These are phyloP conservation scores for Dolichoris vasculosae DNA, from an alignment of 1,140 invertebrate genomes.

Conservation along the genomic window DNA sequence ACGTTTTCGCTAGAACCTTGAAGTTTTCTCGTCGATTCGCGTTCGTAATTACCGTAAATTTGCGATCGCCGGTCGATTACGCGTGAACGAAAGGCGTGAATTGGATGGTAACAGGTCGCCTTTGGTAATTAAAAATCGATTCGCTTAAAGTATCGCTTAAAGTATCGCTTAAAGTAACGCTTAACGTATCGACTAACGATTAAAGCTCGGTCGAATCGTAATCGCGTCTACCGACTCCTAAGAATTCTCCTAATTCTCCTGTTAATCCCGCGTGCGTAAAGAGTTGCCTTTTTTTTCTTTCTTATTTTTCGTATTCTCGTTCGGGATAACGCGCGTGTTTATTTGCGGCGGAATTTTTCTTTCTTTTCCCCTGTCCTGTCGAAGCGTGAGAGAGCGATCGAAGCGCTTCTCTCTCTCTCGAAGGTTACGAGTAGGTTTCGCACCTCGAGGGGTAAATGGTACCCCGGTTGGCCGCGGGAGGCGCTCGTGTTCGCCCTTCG, in stretches of 20 bases:
- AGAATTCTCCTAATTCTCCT: not conserved
- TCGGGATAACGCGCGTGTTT: not conserved
- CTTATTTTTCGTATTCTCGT: not conserved
- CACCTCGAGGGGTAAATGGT: not conserved
- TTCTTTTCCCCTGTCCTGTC: not conserved
- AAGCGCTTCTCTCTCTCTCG: constrained; percentile 27
- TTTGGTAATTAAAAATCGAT: no score
- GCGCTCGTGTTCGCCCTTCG: not conserved
- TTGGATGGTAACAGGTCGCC: no score
- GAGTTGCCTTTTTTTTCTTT: not conserved
- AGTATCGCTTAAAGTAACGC: no score
- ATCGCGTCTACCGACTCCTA: no score
- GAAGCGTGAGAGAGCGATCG: not conserved
- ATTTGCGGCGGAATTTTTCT: constrained; percentile 6
- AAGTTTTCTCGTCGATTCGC: no score
- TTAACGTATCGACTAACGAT: no score
- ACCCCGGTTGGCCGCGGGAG: not conserved
- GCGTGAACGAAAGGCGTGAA: no score
- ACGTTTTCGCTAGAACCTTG: no score
- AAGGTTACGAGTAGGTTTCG: not conserved
- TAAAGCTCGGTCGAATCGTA: no score
- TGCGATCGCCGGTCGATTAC: no score
- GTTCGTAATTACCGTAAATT: no score
- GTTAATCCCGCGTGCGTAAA: not conserved
- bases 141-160: no score